These are phyloP conservation scores for Botia kubotai DNA, from an alignment of 2,797 vertebrate species.

Conservation along the genomic window DNA sequence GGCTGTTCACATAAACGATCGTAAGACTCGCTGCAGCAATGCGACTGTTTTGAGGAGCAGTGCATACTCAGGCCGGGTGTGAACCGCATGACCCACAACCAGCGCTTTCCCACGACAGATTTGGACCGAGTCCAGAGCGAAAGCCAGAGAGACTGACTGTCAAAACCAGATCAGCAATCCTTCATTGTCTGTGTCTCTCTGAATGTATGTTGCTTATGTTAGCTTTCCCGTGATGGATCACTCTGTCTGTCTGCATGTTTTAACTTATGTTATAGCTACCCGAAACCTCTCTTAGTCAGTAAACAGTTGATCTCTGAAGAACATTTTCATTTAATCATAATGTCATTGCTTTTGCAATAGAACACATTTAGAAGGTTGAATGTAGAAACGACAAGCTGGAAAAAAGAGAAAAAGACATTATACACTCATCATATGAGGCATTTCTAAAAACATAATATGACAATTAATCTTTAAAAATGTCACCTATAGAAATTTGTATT, in stretches of 20 bases:
- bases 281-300: constrained; percentile 3
- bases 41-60: constrained; percentile 54
- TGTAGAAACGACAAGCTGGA: not conserved
- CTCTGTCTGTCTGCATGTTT: constrained; percentile 19
- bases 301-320: constrained; percentile 10
- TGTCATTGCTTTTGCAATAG: not conserved
- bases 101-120: constrained; percentile 74
- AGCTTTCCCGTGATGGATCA: constrained; percentile 26
- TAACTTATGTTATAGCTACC: constrained; percentile 23
- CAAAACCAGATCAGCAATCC: constrained; percentile 49
- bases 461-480: not conserved
- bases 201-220: constrained; percentile 30
- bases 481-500: not conserved
- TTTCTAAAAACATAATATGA: not conserved
- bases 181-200: constrained; percentile 38
- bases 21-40: constrained; percentile 54
- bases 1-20: constrained; percentile 19
- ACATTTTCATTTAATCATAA: not conserved
- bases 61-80: constrained; percentile 57
- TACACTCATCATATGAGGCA: not conserved
- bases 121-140: constrained; percentile 65
- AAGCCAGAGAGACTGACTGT: constrained; percentile 50
- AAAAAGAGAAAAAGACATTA: not conserved
- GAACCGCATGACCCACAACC: constrained; percentile 62
- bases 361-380: not conserved